Percentiles rank a stretch among this genome's conserved stretches.
Conservation (phyloP, 2,113 vertebrate genomes). For the Eonycteris spelaea region DNA sequence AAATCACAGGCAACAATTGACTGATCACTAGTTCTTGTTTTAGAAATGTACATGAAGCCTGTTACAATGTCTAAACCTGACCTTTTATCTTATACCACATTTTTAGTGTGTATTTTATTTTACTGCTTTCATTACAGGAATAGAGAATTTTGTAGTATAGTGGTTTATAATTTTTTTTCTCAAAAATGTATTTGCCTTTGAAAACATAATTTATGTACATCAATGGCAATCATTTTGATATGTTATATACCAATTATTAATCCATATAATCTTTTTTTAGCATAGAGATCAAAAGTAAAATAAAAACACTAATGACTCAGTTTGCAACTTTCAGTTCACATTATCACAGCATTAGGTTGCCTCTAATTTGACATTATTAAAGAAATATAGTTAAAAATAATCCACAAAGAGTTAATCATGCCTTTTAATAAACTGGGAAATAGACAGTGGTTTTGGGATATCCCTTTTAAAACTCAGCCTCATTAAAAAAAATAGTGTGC, state of each 20-base stretch:
- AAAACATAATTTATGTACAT: constrained; percentile 50
- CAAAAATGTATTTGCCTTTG: constrained; percentile 70
- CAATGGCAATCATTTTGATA: constrained; percentile 64
- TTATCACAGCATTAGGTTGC: constrained; percentile 40
- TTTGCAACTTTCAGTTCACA: constrained; percentile 56
- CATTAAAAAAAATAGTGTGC: neutral
- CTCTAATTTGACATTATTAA: constrained; percentile 50
- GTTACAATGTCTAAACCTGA: constrained; percentile 23
- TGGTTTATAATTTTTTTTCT: constrained; percentile 71
- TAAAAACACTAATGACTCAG: constrained; percentile 27
- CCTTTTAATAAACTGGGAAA: constrained; percentile 14
- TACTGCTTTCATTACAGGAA: constrained; percentile 37
- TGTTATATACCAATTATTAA: constrained; percentile 56
- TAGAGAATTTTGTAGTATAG: constrained; percentile 33
- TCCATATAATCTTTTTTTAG: constrained; percentile 35
- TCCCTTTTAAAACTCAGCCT: constrained; percentile 4
- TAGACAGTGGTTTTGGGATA: neutral
- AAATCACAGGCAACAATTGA: neutral
- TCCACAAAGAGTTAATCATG: constrained; percentile 38
- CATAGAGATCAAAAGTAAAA: constrained; percentile 44
- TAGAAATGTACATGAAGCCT: constrained; percentile 17
- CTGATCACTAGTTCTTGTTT: neutral
- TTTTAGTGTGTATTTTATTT: constrained; percentile 53
- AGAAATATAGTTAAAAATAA: neutral
- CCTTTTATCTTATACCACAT: constrained; percentile 19